Percentiles rank a stretch among this genome's conserved stretches.
These are phyloP conservation scores for Homarus gammarus DNA, from an alignment of 2,888 invertebrate genomes.

Conservation along the genomic window DNA sequence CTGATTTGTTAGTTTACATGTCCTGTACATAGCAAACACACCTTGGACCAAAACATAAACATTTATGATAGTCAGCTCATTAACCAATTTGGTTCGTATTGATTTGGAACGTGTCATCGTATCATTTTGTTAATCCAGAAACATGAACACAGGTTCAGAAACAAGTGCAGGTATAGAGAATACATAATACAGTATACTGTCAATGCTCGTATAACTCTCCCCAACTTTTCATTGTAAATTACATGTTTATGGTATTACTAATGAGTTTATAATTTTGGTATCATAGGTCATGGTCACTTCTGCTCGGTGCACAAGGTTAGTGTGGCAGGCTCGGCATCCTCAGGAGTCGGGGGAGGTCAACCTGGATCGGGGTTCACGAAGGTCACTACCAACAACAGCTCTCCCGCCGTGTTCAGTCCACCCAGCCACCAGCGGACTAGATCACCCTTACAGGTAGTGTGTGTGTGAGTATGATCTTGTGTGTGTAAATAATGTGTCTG, in stretches of 20 bases:
- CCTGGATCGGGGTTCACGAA: neutral
- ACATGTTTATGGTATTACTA: neutral
- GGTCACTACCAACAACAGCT: neutral
- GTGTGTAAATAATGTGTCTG: too few species aligned
- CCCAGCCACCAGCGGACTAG: neutral
- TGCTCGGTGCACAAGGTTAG: constrained; percentile 67
- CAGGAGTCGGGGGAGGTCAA: neutral
- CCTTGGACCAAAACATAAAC: too few species aligned
- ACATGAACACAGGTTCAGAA: too few species aligned
- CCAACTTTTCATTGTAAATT: too few species aligned
- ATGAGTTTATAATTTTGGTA: neutral
- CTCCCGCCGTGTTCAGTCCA: too few species aligned
- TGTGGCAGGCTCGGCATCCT: constrained; percentile 35
- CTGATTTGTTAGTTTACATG: too few species aligned
- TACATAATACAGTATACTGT: neutral
- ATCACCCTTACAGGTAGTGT: neutral
- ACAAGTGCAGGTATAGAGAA: too few species aligned
- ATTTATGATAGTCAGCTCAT: too few species aligned
- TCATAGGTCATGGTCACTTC: constrained; percentile 67
- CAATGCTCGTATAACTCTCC: neutral
- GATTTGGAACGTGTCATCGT: too few species aligned
- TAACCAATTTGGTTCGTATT: too few species aligned
- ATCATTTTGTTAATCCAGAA: too few species aligned
- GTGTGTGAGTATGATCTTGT: neutral
- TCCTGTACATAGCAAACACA: too few species aligned